Base-by-base conservation (phyloP, 1,140 invertebrate genomes). In the Neodiprion pinetum region DNA sequence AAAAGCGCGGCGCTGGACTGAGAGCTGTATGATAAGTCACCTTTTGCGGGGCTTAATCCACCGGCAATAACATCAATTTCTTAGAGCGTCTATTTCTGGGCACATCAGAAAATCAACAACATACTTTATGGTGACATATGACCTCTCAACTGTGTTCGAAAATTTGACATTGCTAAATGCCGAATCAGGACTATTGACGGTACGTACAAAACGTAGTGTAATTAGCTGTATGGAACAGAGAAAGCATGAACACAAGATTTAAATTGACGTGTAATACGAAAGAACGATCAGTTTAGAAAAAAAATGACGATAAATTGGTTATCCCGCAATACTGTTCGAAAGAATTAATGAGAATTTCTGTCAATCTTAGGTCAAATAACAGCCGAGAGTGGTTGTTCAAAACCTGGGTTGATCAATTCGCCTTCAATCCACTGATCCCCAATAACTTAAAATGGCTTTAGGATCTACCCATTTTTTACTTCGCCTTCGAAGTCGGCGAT, bases 221-320 rank as follows among this genome's bases (percentile, higher is more conserved):
- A 65, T 65, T 65, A 40, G 28, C 5, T 65, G 4, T 14, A 65
- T 7, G 12, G 17, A 65, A 1, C 0, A 7, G 68, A 9, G 21
- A 79, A 74, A 67, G 9, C 49, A 23, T 61, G 75, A 70, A 21
- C 23, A 7, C 65, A 75, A 47, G 8, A 48, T 21, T 21, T 9
- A 75, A 1, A 17, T 67, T 50, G 9, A 67, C 8, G 73, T 69
- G 17, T 28, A 65, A 69, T 61, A 8, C 69, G 17, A 21, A 48
- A 71, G 17, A 40, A 10, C 72, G 75, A 75, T 17, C 21, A 75
- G 17, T 73, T 61, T 72, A 67, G 28, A 73, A 70, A n/a, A n/a
- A 7, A 65, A 40, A 72, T 5, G 70, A 68, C 40, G 72, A 40
- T 40, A 40, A 40, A 40, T 40, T 1, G 5, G 28, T 40, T 40